Percentiles rank a stretch among this genome's conserved stretches.
Evolutionary conservation across 2,797 vertebrate genomes (phyloP).

Genomic region (Gobionotothen gibberifrons): DNA sequence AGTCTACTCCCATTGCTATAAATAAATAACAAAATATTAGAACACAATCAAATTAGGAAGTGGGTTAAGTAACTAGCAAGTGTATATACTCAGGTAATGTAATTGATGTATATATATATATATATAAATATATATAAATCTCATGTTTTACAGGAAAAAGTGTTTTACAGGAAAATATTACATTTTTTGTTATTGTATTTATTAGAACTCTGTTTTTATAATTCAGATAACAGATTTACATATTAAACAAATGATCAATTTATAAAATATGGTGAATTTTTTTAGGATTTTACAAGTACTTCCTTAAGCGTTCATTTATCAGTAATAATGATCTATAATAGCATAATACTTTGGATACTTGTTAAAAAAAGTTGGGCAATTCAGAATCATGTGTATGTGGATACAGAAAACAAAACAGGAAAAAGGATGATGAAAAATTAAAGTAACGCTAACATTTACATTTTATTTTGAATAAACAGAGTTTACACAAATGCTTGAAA

Average conservation of each 20-base stretch:
- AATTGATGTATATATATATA: no score
- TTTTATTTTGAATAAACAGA: conserved; percentile 33
- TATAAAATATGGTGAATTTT: not conserved
- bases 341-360: not conserved
- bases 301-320: not conserved
- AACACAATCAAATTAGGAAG: no score
- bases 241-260: not conserved
- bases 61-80: no score
- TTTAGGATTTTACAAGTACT: not conserved
- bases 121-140: no score
- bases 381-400: not conserved
- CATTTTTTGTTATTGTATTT: not conserved
- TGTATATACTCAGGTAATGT: not conserved
- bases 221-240: not conserved
- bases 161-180: not conserved
- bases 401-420: not conserved
- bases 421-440: not conserved
- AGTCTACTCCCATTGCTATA: no score
- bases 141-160: no score
- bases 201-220: not conserved
- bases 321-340: not conserved
- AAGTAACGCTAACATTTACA: not conserved
- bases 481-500: conserved; percentile 7
- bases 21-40: no score
- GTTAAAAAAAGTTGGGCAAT: not conserved